These are phyloP conservation scores for Lethenteron reissneri DNA, from an alignment of 2,113 vertebrate genomes.

Conservation along the genomic window DNA sequence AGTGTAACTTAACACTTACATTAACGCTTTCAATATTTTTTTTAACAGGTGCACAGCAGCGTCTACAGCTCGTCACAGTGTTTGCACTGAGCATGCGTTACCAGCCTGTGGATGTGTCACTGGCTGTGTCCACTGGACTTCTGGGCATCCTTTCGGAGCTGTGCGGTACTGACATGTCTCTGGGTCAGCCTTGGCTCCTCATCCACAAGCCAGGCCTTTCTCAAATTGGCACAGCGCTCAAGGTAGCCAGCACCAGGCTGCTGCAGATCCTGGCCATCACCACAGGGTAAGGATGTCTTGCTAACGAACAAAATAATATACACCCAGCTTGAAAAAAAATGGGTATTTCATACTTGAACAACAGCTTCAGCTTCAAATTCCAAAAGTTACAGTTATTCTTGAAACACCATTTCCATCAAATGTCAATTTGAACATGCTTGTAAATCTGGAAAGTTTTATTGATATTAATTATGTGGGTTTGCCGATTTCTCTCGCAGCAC, in stretches of 20 bases:
- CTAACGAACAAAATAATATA: no score
- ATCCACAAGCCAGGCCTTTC: conserved; percentile 68
- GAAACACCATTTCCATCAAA: neutral
- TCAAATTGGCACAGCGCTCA: conserved; percentile 79
- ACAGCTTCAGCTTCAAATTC: neutral
- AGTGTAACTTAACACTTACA: no score
- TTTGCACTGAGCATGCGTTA: conserved; percentile 88
- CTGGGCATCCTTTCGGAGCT: conserved; percentile 73
- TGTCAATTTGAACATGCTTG: neutral
- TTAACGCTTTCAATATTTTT: no score
- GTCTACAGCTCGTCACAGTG: conserved; percentile 80
- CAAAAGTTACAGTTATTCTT: neutral
- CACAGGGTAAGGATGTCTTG: conserved; percentile 42
- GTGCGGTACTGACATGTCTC: conserved; percentile 78
- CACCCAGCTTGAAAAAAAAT: neutral
- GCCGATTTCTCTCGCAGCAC: conserved; percentile 26
- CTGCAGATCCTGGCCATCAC: conserved; percentile 92
- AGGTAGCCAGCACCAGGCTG: conserved; percentile 77
- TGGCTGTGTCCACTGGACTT: conserved; percentile 83
- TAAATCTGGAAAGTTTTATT: neutral
- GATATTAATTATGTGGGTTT: no score
- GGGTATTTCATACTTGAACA: neutral
- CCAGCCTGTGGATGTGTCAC: conserved; percentile 78
- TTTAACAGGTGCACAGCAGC: conserved; percentile 63
- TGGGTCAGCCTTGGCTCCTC: conserved; percentile 69